Evolutionary conservation across 2,113 vertebrate species (phyloP).

Genomic region (Prionailurus viverrinus): DNA sequence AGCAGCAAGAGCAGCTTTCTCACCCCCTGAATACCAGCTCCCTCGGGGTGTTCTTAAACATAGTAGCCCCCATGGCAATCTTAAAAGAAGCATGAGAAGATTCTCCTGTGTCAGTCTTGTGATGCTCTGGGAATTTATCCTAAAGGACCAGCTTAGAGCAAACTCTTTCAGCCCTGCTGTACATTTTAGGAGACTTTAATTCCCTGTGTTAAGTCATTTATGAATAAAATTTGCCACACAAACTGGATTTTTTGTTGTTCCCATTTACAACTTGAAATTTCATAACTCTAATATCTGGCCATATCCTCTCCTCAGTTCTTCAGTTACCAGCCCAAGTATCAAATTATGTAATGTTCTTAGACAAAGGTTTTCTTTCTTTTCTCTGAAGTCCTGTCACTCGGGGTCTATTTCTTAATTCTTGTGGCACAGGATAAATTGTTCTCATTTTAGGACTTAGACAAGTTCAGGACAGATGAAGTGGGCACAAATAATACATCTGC

Average conservation of each 20-base stretch:
- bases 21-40: background rate
- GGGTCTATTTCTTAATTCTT: background rate
- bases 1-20: background rate
- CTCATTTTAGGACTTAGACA: background rate
- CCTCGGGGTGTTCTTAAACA: background rate
- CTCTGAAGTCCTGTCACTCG: background rate
- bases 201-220: background rate
- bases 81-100: background rate
- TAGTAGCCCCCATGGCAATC: background rate
- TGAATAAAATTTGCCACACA: background rate
- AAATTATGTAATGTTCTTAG: background rate
- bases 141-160: background rate
- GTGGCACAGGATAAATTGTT: background rate
- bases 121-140: background rate
- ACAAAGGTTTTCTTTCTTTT: background rate
- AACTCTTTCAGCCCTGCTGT: background rate
- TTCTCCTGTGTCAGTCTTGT: background rate
- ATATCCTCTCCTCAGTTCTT: background rate
- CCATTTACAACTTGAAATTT: background rate
- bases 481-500: background rate
- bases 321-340: background rate
- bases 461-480: background rate
- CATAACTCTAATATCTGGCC: background rate
- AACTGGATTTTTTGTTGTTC: background rate
- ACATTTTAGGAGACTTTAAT: background rate